A percentile compares a stretch with the other conserved stretches of the same genome.
Evolutionary conservation across 1,140 invertebrate genomes (phyloP).

Genomic region (Dermatophagoides farinae): DNA sequence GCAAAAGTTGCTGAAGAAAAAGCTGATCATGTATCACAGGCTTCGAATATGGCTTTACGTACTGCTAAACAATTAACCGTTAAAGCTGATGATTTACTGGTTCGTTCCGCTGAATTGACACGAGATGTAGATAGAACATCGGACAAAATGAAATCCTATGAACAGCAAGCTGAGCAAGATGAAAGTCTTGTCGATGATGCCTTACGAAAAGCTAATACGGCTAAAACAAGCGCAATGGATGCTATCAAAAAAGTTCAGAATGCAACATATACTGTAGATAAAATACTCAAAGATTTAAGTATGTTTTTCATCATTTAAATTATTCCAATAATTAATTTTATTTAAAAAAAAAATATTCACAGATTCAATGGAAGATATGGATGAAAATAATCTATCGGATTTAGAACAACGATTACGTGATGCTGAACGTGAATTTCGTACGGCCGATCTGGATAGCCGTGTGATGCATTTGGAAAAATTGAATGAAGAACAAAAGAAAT

Average conservation of each 20-base stretch:
- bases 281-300: conserved; percentile 56
- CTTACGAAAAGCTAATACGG: conserved; percentile 56
- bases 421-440: conserved; percentile 48
- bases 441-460: conserved; percentile 50
- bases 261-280: conserved; percentile 47
- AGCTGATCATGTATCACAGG: conserved; percentile 44
- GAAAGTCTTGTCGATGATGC: conserved; percentile 46
- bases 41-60: conserved; percentile 49
- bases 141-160: conserved; percentile 42
- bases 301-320: conserved; percentile 18
- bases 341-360: not conserved
- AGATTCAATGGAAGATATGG: conserved; percentile 24
- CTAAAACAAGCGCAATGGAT: conserved; percentile 53
- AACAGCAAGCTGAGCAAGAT: conserved; percentile 49
- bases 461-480: conserved; percentile 46
- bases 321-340: not conserved
- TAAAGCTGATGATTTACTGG: conserved; percentile 45
- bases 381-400: conserved; percentile 41
- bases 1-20: conserved; percentile 53
- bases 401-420: conserved; percentile 47
- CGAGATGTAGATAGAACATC: conserved; percentile 47
- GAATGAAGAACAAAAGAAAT: conserved; percentile 45
- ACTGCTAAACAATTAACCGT: conserved; percentile 52
- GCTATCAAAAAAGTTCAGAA: conserved; percentile 57
- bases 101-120: conserved; percentile 50